These are phyloP conservation scores for Tachyglossus aculeatus DNA, from an alignment of 2,797 vertebrate species.

Conservation along the genomic window DNA sequence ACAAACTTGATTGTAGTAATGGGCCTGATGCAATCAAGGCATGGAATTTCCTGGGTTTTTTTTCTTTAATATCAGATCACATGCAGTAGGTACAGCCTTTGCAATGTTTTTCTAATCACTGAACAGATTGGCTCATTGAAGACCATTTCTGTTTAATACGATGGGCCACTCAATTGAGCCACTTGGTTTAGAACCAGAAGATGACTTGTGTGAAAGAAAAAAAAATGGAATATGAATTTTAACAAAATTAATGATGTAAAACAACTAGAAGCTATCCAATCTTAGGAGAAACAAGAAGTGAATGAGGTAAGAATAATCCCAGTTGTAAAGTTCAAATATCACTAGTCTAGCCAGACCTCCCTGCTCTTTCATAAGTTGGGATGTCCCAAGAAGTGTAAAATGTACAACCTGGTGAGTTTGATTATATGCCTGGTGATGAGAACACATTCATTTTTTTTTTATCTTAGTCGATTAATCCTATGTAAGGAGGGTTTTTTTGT, in stretches of 20 bases:
- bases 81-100: conserved; percentile 12
- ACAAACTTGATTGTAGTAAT: background rate
- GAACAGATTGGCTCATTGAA: background rate
- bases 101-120: background rate
- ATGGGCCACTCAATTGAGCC: background rate
- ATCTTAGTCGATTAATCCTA: conserved; percentile 7
- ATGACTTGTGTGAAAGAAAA: background rate
- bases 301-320: too few species aligned
- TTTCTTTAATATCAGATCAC: background rate
- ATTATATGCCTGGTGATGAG: conserved; percentile 18
- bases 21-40: conserved; percentile 7
- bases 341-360: too few species aligned
- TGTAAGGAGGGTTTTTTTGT: conserved; percentile 18
- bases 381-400: too few species aligned
- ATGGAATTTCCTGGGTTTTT: conserved; percentile 2
- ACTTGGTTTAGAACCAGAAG: conserved; percentile 1
- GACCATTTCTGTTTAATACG: background rate
- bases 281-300: too few species aligned
- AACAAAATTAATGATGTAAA: too few species aligned
- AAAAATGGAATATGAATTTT: too few species aligned
- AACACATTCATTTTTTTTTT: background rate
- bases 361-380: too few species aligned
- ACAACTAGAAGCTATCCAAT: too few species aligned
- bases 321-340: too few species aligned
- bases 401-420: conserved; percentile 13